Conservation (phyloP, 92 coral and sea anemone genomes). For the Plumapathes pennacea region DNA sequence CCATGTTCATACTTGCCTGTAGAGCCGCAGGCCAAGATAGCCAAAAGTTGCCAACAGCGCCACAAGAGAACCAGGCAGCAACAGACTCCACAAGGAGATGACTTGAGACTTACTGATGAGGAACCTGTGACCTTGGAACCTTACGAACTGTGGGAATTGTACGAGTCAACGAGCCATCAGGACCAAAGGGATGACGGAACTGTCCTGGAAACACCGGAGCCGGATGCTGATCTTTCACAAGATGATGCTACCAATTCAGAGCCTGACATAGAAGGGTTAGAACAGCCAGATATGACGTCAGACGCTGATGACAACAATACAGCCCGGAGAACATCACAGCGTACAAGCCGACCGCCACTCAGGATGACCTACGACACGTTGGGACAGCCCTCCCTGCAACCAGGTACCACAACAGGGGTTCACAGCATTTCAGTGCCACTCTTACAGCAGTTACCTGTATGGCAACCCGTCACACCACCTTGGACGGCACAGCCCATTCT, state of each 20-base stretch:
- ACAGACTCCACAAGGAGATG: neutral
- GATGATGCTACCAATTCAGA: neutral
- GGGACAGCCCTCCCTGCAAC: constrained; percentile 13
- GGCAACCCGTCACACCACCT: neutral
- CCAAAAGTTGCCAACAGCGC: neutral
- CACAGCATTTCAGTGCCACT: constrained; percentile 1
- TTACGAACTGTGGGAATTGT: neutral
- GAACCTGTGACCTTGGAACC: neutral
- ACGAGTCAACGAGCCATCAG: neutral
- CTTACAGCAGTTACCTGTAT: constrained; percentile 11
- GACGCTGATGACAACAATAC: neutral
- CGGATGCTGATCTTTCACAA: neutral
- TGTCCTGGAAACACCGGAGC: neutral
- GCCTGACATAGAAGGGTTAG: neutral
- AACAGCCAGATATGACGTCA: neutral
- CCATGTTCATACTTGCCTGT: too few species aligned
- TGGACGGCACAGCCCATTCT: constrained; percentile 6
- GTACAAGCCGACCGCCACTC: constrained; percentile 2
- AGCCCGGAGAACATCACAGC: constrained; percentile 8
- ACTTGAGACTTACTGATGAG: neutral
- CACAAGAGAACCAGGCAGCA: neutral
- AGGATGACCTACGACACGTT: constrained; percentile 11
- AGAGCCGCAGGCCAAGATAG: too few species aligned
- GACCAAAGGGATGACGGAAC: neutral
- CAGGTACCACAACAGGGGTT: constrained; percentile 1